A percentile compares a stretch with the other conserved stretches of the same genome.
phyloP scores from a whole-genome alignment of 2,797 vertebrate genomes.

The Enteromius viviparus region DNA sequence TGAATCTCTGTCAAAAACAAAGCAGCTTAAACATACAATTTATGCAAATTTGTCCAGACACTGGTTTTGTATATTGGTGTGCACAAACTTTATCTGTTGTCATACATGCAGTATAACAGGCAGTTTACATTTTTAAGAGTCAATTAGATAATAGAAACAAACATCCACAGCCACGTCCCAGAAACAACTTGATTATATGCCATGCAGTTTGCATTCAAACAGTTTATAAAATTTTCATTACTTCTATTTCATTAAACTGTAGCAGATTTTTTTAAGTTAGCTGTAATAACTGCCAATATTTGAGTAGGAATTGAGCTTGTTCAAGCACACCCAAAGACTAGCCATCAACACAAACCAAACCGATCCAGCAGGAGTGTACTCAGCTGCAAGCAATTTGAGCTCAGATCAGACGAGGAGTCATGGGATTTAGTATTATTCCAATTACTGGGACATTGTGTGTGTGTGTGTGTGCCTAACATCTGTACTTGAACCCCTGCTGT shows the following conservation, averaged over 20 bases:
- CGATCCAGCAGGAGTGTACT: slow-evolving; percentile 44
- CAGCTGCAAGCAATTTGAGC: slow-evolving; percentile 54
- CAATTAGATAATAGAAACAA: slow-evolving; percentile 25
- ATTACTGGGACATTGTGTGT: slow-evolving; percentile 34
- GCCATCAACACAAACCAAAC: slow-evolving; percentile 31
- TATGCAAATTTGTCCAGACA: neutral
- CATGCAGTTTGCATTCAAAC: slow-evolving; percentile 30
- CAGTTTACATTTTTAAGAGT: slow-evolving; percentile 8
- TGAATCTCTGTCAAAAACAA: neutral
- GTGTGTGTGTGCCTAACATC: slow-evolving; percentile 44
- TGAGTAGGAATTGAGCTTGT: slow-evolving; percentile 27
- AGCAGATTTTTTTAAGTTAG: slow-evolving; percentile 15
- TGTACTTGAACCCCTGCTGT: slow-evolving; percentile 50
- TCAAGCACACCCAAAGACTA: slow-evolving; percentile 31
- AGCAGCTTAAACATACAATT: neutral
- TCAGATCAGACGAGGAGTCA: slow-evolving; percentile 45
- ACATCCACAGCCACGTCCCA: slow-evolving; percentile 8
- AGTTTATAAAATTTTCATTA: slow-evolving; percentile 2
- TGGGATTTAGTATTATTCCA: slow-evolving; percentile 49
- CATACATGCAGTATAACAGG: neutral
- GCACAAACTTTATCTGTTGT: neutral
- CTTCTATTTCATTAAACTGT: slow-evolving; percentile 22
- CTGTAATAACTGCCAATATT: neutral
- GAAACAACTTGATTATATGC: slow-evolving; percentile 13
- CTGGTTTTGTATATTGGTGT: neutral